phyloP scores from a whole-genome alignment of 2,888 invertebrate genomes.

The Germaria angustata region DNA sequence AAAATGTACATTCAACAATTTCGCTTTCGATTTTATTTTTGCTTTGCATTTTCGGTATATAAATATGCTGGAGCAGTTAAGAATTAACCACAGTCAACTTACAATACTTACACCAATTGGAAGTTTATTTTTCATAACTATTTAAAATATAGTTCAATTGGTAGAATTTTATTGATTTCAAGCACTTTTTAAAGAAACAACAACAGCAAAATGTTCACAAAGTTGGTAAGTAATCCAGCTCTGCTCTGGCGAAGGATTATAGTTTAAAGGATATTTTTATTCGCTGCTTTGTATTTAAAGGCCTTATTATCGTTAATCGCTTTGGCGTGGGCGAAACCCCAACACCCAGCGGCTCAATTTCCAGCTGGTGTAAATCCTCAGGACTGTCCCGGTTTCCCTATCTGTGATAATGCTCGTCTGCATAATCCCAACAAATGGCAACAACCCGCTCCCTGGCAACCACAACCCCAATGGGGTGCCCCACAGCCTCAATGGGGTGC shows the following conservation, averaged over 20 bases:
- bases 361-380: constrained; percentile 81
- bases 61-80: constrained; percentile 72
- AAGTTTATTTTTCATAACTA: constrained; percentile 78
- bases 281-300: constrained; percentile 68
- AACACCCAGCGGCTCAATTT: constrained; percentile 80
- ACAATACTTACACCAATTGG: constrained; percentile 79
- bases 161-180: constrained; percentile 61
- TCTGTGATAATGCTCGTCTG: constrained; percentile 81
- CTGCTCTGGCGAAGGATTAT: constrained; percentile 9
- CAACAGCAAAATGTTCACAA: constrained; percentile 77
- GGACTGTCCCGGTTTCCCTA: constrained; percentile 81
- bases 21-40: constrained; percentile 62
- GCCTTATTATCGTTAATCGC: constrained; percentile 75
- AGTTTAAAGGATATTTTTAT: constrained; percentile 27
- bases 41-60: constrained; percentile 73
- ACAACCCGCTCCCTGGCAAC: constrained; percentile 72
- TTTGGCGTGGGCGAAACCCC: constrained; percentile 77
- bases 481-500: constrained; percentile 71
- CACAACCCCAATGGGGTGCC: constrained; percentile 71
- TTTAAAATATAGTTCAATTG: constrained; percentile 78
- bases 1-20: constrained; percentile 50
- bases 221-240: constrained; percentile 77
- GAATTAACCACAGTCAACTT: constrained; percentile 74
- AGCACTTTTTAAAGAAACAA: constrained; percentile 24
- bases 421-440: constrained; percentile 78